phyloP scores from a whole-genome alignment of 2,888 invertebrate species.

The Serripes groenlandicus region DNA sequence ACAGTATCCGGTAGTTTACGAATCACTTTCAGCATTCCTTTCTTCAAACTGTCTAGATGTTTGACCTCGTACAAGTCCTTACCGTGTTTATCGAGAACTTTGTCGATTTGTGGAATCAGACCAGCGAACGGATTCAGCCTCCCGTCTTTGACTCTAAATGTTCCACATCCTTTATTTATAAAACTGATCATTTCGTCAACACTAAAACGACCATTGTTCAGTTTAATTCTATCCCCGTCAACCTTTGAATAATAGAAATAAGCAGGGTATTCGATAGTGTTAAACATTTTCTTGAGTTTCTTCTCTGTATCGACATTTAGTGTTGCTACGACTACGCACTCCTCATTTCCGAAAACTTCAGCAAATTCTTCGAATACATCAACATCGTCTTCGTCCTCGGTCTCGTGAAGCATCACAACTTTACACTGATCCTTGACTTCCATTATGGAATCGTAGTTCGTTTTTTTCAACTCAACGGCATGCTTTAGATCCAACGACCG shows the following conservation, averaged over 20 bases:
- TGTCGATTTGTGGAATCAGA: conserved; percentile 43
- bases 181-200: conserved; percentile 44
- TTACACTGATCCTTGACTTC: conserved; percentile 39
- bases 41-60: conserved; percentile 29
- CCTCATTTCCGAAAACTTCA: conserved; percentile 57
- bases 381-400: conserved; percentile 45
- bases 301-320: conserved; percentile 46
- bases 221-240: conserved; percentile 23
- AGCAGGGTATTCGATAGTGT: conserved; percentile 29
- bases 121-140: conserved; percentile 51
- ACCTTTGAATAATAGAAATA: conserved; percentile 53
- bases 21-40: conserved; percentile 21
- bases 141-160: conserved; percentile 47
- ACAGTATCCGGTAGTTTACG: conserved; percentile 22
- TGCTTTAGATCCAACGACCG: conserved; percentile 29
- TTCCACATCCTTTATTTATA: conserved; percentile 48
- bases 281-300: conserved; percentile 32
- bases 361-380: conserved; percentile 57
- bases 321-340: conserved; percentile 42
- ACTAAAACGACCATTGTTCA: conserved; percentile 33
- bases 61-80: conserved; percentile 53
- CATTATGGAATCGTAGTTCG: conserved; percentile 41
- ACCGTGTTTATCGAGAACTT: conserved; percentile 33
- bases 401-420: conserved; percentile 57
- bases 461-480: conserved; percentile 39